Evolutionary conservation across 2,113 vertebrate genomes (phyloP), one percentile per base, ranked within the genome.

Genomic region (Glaucomys volans): DNA sequence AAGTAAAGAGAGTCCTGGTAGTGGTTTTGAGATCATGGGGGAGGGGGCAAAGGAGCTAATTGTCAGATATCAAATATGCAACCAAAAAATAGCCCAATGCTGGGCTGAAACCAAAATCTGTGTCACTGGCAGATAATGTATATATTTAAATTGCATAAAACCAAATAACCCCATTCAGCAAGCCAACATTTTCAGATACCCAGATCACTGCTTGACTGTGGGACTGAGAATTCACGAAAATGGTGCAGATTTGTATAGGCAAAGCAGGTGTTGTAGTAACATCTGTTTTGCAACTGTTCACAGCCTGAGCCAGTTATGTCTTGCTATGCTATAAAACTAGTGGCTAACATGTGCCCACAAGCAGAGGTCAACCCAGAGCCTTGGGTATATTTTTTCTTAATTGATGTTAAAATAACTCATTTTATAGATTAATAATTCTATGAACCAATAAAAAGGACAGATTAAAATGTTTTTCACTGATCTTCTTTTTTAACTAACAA

Each of bases 81-180:
- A 35, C 37, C 17, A 66, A 59, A 40, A 85, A 86, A 86, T 76
- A 74, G 42, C 20, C 77, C 26, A 37, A 28, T 96, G 64, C 32
- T 84, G 77, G 75, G 32, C 30, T 94, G 64, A 87, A 66, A 64
- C n/a, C 50, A 76, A 52, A 91, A 71, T 64, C 28, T 77, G 1
- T 64, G 2, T 54, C 14, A 87, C 3, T 69, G 17, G 26, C 4
- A 87, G 69, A 42, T 76, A 84, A 82, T 44, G 32, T 95, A 4
- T 47, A 10, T 47, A 84, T 83, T 85, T 83, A 87, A 94, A 76
- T 54, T 42, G 14, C 40, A 24, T 35, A 79, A 92, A 94, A 87
- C 37, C 28, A 91, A 79, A 80, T 79, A 92, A 75, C 2, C 3
- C 52, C 81, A 91, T 11, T 80, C 1, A 35, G 14, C 42, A 87